phyloP scores from a whole-genome alignment of 2,113 vertebrate genomes.

The Chaetorhynchus papuensis region DNA sequence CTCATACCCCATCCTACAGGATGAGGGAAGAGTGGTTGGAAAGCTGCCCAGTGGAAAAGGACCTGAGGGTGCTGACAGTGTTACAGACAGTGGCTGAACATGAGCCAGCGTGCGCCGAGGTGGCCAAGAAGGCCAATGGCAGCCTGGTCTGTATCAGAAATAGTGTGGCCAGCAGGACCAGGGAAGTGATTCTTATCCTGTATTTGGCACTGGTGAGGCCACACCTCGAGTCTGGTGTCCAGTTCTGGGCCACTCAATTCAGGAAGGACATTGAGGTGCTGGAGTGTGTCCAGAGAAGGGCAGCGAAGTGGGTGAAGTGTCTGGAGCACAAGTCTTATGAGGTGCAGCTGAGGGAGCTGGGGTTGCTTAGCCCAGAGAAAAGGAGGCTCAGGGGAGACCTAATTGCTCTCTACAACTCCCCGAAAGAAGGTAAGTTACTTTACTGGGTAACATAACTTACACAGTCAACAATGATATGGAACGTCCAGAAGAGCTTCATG shows the following conservation, averaged over 20 bases:
- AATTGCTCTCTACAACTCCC: fast-evolving
- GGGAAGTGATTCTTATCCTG: too few relatives aligned
- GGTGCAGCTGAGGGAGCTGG: not conserved
- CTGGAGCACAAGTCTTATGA: not conserved
- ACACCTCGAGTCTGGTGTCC: not conserved
- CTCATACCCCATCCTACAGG: not conserved
- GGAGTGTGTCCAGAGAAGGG: not conserved
- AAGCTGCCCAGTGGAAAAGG: not conserved
- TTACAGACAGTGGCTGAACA: not conserved
- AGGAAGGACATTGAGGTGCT: not conserved
- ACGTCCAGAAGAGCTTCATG: not conserved
- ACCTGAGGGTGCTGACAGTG: not conserved
- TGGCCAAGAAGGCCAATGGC: not conserved
- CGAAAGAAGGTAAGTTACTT: not conserved
- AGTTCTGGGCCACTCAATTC: not conserved
- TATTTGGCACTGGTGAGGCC: fast-evolving
- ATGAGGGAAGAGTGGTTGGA: not conserved
- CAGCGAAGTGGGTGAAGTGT: fast-evolving
- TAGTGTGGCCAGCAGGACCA: not conserved
- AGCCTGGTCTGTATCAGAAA: too few relatives aligned
- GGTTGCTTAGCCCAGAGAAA: not conserved
- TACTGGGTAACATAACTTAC: not conserved
- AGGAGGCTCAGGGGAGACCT: not conserved
- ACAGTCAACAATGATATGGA: not conserved
- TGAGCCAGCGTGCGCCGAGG: not conserved